These are phyloP conservation scores for Odontocolon sp. DNA, from an alignment of 2,888 invertebrate species.

Conservation along the genomic window DNA sequence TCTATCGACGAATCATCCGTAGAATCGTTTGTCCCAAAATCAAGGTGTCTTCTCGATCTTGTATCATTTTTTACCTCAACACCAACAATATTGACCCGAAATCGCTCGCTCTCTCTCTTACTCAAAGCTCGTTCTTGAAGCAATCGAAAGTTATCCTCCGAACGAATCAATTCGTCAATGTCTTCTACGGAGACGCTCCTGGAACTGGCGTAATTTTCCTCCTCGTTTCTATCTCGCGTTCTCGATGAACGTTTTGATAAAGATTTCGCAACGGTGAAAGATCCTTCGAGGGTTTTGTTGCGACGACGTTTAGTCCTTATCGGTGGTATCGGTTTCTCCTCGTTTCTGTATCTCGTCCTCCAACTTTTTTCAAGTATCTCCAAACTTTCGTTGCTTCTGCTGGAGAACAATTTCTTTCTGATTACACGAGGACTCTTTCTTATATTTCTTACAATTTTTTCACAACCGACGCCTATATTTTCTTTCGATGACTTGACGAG, in stretches of 20 bases:
- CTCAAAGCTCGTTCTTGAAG: constrained; percentile 63
- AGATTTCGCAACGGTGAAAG: neutral
- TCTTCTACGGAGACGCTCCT: constrained; percentile 73
- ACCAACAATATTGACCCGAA: neutral
- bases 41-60: neutral
- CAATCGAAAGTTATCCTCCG: constrained; percentile 68
- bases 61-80: neutral
- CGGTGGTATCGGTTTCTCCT: constrained; percentile 68
- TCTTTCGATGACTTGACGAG: constrained; percentile 70
- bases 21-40: constrained; percentile 1
- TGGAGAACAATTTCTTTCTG: constrained; percentile 64
- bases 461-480: constrained; percentile 69
- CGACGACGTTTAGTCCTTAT: constrained; percentile 9
- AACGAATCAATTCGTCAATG: constrained; percentile 73
- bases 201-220: constrained; percentile 63
- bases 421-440: constrained; percentile 68
- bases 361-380: neutral
- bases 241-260: neutral
- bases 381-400: constrained; percentile 55
- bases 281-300: neutral
- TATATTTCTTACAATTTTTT: constrained; percentile 70
- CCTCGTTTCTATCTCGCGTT: constrained; percentile 31
- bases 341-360: constrained; percentile 10
- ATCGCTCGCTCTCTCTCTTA: constrained; percentile 37
- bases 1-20: constrained; percentile 21